phyloP scores from a whole-genome alignment of 2,113 vertebrate genomes.

The Nannobrachium achirus region DNA sequence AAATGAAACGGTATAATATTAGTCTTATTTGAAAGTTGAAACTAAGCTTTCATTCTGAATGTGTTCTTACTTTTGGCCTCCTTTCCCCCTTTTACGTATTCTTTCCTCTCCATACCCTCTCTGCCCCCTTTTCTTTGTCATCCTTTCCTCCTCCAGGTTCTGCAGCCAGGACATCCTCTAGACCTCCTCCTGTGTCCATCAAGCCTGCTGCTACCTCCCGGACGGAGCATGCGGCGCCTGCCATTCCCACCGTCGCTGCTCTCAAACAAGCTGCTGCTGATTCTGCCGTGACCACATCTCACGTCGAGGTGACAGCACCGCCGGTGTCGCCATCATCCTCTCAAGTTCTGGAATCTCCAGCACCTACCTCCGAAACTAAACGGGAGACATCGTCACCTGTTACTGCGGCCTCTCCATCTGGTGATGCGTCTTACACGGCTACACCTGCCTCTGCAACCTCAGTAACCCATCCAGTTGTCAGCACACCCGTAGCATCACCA shows the following conservation, averaged over 20 bases:
- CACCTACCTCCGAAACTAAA: neutral
- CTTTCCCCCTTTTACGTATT: too few relatives aligned
- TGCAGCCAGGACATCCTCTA: neutral
- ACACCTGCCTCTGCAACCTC: neutral
- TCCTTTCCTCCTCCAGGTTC: neutral
- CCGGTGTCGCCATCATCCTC: neutral
- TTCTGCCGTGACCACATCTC: neutral
- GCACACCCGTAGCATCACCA: neutral
- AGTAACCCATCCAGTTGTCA: neutral
- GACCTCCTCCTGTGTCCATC: neutral
- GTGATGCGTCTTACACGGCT: neutral
- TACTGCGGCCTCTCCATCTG: neutral
- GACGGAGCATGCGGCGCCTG: neutral
- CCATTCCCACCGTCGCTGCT: neutral
- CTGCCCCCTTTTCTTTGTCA: neutral
- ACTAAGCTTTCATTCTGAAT: too few relatives aligned
- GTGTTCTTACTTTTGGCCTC: neutral
- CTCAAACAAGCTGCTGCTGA: neutral
- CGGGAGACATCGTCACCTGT: neutral
- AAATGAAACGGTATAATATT: too few relatives aligned
- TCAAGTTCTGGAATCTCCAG: neutral
- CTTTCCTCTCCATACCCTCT: neutral
- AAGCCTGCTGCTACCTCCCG: slow-evolving; percentile 1
- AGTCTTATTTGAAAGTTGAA: too few relatives aligned
- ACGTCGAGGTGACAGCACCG: neutral